phyloP scores from a whole-genome alignment of 2,888 invertebrate genomes.

The Fragum fragum region DNA sequence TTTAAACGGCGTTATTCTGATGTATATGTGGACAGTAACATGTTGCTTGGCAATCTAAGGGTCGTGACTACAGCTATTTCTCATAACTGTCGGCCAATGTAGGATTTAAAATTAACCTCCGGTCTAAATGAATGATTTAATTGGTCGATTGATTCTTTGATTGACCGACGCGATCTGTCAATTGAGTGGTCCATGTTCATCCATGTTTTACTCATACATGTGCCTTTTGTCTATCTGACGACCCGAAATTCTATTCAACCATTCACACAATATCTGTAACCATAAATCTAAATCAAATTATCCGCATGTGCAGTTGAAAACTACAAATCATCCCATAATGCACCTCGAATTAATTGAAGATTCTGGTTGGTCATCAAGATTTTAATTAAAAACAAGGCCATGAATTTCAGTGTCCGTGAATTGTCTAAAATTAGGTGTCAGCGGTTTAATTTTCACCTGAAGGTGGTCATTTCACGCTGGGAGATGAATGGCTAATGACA shows the following conservation, averaged over 20 bases:
- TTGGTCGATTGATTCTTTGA: too few species aligned
- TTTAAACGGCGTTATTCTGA: too few species aligned
- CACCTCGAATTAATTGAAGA: constrained; percentile 36
- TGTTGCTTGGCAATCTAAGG: too few species aligned
- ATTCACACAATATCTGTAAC: constrained; percentile 10
- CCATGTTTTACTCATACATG: too few species aligned
- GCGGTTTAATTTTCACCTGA: constrained; percentile 52
- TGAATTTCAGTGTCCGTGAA: constrained; percentile 32
- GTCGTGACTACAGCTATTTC: too few species aligned
- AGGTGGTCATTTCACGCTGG: constrained; percentile 46
- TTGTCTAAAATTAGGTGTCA: constrained; percentile 25
- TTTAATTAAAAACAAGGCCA: constrained; percentile 46
- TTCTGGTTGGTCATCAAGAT: constrained; percentile 38
- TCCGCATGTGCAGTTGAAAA: constrained; percentile 25
- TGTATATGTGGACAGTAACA: too few species aligned
- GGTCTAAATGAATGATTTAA: too few species aligned
- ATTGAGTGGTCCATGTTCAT: too few species aligned
- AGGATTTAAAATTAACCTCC: too few species aligned
- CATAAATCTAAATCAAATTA: constrained; percentile 24
- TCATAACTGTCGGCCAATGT: too few species aligned
- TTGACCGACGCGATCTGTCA: too few species aligned
- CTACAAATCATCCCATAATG: constrained; percentile 32
- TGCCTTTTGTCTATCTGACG: neutral
- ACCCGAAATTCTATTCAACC: neutral
- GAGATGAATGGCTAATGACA: constrained; percentile 44